Evolutionary conservation across 1,140 invertebrate species (phyloP), one percentile per base, ranked within the genome.

Genomic region (Cataglyphis hispanica): DNA sequence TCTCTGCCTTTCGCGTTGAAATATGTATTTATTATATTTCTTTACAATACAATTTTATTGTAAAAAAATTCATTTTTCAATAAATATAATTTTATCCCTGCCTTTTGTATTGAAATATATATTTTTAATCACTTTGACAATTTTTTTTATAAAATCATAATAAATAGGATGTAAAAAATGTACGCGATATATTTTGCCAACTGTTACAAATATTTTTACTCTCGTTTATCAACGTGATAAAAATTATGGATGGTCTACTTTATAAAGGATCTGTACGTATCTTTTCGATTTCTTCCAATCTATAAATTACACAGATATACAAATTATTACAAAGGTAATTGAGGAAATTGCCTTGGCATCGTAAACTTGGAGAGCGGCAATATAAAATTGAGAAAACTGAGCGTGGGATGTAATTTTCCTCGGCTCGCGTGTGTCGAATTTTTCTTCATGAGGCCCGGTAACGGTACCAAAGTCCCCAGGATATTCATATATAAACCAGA

Each of bases 401-500:
- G 37, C 78, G 78, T 56, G 37, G 53, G n/a, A 61, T 70, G 6
- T 74, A 83, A 83, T 83, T 83, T 83, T 83, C 78, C 67, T 61
- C 37, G 67, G 67, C 69, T 83, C 78, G 78, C 78, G 78, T 83
- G 78, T 72, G 53, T 58, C 66, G 22, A 83, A 74, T 67, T 74
- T 84, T 84, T 80, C 72, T 63, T 63, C 58, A 60, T 34, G 58
- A 31, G 50, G 31, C 56, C 13, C 64, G 50, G 60, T 89, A 89
- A 89, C 88, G 88, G 87, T 74, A 89, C 76, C 53, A 4, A 53
- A 60, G 50, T 72, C 69, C 77, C 22, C 80, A 22, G 84, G 60
- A 89, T 60, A 85, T 89, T 72, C 50, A 50, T 85, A 61, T 77
- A 89, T 61, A 89, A 89, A 88, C 64, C 69, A 56, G 87, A 88